Conservation (phyloP, 1,140 invertebrate species). For the Zaprionus capensis region DNA sequence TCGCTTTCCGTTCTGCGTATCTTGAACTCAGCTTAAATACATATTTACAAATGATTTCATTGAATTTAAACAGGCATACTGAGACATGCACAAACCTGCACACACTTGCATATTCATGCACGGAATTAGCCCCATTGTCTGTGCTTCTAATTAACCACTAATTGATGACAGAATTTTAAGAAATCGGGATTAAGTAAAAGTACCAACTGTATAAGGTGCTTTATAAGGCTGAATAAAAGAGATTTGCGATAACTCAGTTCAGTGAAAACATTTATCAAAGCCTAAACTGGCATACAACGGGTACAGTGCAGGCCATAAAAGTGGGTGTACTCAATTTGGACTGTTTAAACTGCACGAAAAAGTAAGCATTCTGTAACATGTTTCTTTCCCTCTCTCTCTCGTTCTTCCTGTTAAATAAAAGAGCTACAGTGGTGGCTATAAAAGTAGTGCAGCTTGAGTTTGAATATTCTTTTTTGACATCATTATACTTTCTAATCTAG, state of each 20-base stretch:
- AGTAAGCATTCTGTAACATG: too few relatives aligned
- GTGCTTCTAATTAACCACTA: neutral
- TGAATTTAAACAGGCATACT: slow-evolving; percentile 9
- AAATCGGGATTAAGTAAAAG: neutral
- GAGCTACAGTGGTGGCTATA: neutral
- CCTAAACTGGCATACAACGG: neutral
- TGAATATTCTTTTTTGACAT: too few relatives aligned
- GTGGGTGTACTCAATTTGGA: neutral
- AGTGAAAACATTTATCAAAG: neutral
- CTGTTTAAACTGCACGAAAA: neutral
- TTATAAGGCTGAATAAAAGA: neutral
- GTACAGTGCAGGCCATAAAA: neutral
- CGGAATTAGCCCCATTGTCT: slow-evolving; percentile 25
- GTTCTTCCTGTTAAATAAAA: neutral
- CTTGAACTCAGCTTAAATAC: slow-evolving; percentile 51
- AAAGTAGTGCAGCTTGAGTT: neutral
- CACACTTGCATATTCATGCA: slow-evolving; percentile 2
- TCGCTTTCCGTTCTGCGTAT: slow-evolving; percentile 24
- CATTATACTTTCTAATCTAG: too few relatives aligned
- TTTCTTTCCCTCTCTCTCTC: too few relatives aligned
- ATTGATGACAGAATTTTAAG: neutral
- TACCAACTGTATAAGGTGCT: neutral
- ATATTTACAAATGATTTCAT: slow-evolving; percentile 32
- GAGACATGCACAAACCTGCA: slow-evolving; percentile 8
- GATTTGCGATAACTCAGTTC: neutral